phyloP scores from a whole-genome alignment of 2,797 vertebrate species.

The Galago senegalensis region DNA sequence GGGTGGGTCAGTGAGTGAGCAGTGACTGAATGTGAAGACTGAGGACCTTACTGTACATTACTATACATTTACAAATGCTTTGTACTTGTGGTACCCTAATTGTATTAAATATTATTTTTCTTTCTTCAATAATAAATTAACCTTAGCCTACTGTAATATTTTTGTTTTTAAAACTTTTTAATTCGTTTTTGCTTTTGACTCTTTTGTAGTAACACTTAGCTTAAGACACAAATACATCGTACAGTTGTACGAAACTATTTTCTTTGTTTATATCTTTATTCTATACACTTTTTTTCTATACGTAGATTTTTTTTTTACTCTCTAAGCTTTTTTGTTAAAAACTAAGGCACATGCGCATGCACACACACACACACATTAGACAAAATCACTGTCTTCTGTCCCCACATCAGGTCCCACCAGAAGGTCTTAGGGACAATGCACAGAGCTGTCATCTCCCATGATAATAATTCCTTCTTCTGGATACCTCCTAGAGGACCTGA shows the following conservation, averaged over 20 bases:
- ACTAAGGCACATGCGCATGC: not conserved
- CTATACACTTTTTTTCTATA: not conserved
- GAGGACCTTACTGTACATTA: accelerated
- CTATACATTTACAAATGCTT: not conserved
- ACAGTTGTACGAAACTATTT: not conserved
- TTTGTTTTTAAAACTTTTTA: not conserved
- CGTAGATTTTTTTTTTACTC: not conserved
- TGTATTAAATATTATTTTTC: not conserved
- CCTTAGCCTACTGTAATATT: not conserved
- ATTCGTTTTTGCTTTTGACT: not conserved
- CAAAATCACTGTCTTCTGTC: too few relatives aligned
- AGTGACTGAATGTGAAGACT: too few relatives aligned
- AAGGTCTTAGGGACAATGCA: not conserved
- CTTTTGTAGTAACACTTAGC: not conserved
- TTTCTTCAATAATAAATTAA: not conserved
- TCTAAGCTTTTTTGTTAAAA: not conserved
- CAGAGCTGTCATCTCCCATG: not conserved
- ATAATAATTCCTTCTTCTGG: not conserved
- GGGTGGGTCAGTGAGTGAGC: not conserved
- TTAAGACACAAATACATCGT: not conserved
- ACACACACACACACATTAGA: too few relatives aligned
- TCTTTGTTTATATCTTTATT: not conserved
- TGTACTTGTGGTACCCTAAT: not conserved
- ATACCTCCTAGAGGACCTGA: not conserved
- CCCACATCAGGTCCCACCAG: not conserved